Evolutionary conservation across 2,888 invertebrate species (phyloP), one percentile per base, ranked within the genome.

Genomic region (Galerucella nymphaeae): DNA sequence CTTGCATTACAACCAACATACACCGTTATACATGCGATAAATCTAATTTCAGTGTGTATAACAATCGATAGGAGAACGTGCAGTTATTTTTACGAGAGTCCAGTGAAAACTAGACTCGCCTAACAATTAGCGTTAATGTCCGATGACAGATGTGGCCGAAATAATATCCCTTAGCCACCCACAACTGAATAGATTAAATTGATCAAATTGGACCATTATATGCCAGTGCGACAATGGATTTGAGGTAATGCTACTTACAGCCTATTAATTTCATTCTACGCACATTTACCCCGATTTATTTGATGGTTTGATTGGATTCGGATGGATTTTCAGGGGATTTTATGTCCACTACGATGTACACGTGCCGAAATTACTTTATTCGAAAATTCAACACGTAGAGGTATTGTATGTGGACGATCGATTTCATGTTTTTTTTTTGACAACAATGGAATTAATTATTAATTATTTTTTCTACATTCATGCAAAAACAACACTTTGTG

Each of bases 111-210:
- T 42, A 38, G 18, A 63, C 53, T 41, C 23, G 45, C 18, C 64
- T 59, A 81, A 82, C 82, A 82, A 83, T 83, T 77, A 79, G 72
- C 79, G 75, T 80, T 84, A 84, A 84, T 83, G 80, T 82, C 79
- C 82, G 82, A 82, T 84, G 84, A 84, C 85, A 85, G 84, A 84
- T 85, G 85, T 81, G 82, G 80, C 45, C 55, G n/a, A 62, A 61
- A 59, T 70, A 69, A 77, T 78, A 74, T 16, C 53, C 82, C 78
- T 71, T 81, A 80, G 77, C 83, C 83, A 84, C 84, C 83, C 83
- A 83, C 83, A 74, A 80, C 74, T 79, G 73, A 79, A 63, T 42
- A 23, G 76, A 76, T 73, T 72, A 78, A 78, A 74, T 70, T 64
- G 64, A 65, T 64, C 79, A 83, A 83, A 82, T 82, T 79, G 81